Base-by-base conservation (phyloP, 1,140 invertebrate genomes). In the Megalopta genalis region DNA sequence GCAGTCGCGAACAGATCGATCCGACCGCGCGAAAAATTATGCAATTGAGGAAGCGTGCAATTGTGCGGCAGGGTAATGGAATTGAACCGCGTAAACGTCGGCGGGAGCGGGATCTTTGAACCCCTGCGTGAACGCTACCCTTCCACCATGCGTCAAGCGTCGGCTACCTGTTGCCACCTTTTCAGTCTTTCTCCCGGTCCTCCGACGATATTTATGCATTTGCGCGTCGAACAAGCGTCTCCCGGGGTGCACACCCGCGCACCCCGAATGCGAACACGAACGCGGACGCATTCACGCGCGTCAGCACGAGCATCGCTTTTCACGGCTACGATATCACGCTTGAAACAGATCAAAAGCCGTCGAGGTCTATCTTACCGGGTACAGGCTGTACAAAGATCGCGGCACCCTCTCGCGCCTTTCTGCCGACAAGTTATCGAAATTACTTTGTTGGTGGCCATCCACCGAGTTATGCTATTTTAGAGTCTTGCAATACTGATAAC, bases 111-210 rank as follows among this genome's bases (percentile, higher is more conserved):
- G 49, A 52, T 52, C 49, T 52, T 52, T 63, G 54, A 65, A 23
- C 59, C 69, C n/a, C 27, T 32, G 32, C 75, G 66, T 68, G 49
- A 60, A 49, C 37, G 59, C 37, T 12, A 63, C 32, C 27, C 46
- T 49, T 10, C 9, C 69, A 37, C 32, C 6, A 6, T 49, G 49
- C 71, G 52, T 74, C 54, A 6, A 37, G 49, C 71, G 52, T 74
- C 54, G 21, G 39, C 63, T 74, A 79, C 77, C 77, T 79, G 77
- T 79, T 79, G 77, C 77, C 77, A n/a, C 21, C 46, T 65, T 78
- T 78, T 74, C 49, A 71, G 52, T n/a, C 57, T 62, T 59, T 23
- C 23, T 46, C 9, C 8, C 63, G 18, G 16, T 37, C 60, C 62
- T 57, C 18, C 32, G 27, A 42, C 63, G 46, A 60, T 23, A 59